Base-by-base conservation (phyloP, 2,888 invertebrate genomes). In the Rapana venosa region DNA sequence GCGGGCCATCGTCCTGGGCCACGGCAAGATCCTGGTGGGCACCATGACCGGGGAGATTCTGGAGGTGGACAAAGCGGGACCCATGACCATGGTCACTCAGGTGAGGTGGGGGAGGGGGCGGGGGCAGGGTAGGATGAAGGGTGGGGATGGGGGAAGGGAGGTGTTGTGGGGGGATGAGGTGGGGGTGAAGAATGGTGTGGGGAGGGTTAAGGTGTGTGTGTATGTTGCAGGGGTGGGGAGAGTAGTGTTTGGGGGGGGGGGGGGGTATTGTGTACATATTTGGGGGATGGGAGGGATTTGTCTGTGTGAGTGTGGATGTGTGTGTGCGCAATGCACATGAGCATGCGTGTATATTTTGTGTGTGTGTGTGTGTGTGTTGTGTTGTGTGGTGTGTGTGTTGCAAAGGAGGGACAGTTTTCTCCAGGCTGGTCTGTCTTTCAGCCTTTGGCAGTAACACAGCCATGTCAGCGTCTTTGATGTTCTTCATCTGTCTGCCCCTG, bases 11-110 rank as follows among this genome's bases (percentile, higher is more conserved):
- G 95, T 96, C 15, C 93, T 96, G 20, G 96, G 96, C 15, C 95
- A 96, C 91, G 96, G 95, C 11, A 95, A 96, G 92, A 95, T 96
- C 61, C 92, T 96, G 8, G 95, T 96, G 36, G 96, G 96, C 17
- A 96, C 96, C 26, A 94, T 93, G 88, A 95, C 95, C 92, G 96
- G 96, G n/a, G 96, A 96, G 91, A 94, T 96, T 26, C 93, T 96
- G 83, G 96, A 96, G 91, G 93, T 96, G 58, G 95, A 95, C 90
- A 96, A 96, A 92, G 94, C 94, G 36, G 96, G 96, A 26, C 95
- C 94, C 26, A 95, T 96, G 90, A 93, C 94, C 47, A 92, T 96
- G 47, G 92, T 96, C 15, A 93, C 95, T 30, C 96, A 96, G 95
- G 96, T 96, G 89, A 87, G 66, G 77, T 79, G 77, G 32, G 77